Conservation (phyloP, 2,113 vertebrate genomes). For the Pionites leucogaster region DNA sequence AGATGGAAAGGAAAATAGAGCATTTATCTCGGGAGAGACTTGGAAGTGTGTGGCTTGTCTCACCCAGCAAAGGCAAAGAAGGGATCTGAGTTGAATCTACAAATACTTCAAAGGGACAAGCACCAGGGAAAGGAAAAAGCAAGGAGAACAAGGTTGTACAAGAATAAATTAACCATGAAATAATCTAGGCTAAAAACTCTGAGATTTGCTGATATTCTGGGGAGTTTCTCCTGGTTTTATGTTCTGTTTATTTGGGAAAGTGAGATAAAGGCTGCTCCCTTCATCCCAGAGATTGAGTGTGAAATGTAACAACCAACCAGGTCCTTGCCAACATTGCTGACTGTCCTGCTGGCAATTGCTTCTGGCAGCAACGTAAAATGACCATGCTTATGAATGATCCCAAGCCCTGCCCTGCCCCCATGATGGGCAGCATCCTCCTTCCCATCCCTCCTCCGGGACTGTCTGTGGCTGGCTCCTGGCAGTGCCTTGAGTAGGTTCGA, state of each 20-base stretch:
- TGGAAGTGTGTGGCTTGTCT: neutral
- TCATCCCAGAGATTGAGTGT: neutral
- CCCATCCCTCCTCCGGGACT: neutral
- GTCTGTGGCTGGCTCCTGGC: neutral
- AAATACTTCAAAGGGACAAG: conserved; percentile 64
- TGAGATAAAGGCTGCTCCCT: neutral
- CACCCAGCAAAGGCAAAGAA: conserved; percentile 20
- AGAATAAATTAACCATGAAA: conserved; percentile 54
- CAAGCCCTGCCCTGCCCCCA: neutral
- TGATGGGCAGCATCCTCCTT: neutral
- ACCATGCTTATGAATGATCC: neutral
- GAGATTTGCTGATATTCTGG: conserved; percentile 21
- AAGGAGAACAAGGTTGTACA: conserved; percentile 40
- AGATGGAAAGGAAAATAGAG: neutral
- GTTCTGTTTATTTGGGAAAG: neutral
- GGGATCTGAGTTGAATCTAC: conserved; percentile 51
- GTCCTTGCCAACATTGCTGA: neutral
- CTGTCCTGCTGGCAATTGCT: neutral
- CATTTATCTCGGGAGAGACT: neutral
- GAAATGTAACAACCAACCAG: neutral
- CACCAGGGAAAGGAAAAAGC: conserved; percentile 40
- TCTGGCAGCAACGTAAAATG: conserved; percentile 1
- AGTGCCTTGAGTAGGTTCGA: neutral
- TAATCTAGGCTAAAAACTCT: conserved; percentile 26
- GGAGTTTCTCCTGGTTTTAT: neutral